Conservation (phyloP, 1,140 invertebrate genomes). For the Psix sp. region DNA sequence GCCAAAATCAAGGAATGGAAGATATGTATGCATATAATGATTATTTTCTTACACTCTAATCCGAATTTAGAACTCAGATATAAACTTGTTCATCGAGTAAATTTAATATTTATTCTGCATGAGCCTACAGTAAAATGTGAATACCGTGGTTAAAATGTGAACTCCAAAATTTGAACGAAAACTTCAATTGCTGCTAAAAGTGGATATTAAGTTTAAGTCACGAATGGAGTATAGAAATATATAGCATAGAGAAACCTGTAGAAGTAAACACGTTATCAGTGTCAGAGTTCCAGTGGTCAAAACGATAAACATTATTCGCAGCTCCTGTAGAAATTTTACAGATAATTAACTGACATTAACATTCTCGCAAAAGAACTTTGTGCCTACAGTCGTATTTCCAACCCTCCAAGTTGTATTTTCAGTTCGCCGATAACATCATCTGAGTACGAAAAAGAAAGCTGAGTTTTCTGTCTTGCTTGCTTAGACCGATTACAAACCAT, state of each 20-base stretch:
- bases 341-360: conserved; percentile 72
- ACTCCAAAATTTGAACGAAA: no score
- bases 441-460: conserved; percentile 21
- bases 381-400: conserved; percentile 61
- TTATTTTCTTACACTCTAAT: no score
- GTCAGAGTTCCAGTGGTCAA: conserved; percentile 38
- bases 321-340: conserved; percentile 56
- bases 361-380: conserved; percentile 57
- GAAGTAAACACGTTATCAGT: conserved; percentile 43
- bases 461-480: conserved; percentile 2
- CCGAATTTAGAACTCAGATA: no score
- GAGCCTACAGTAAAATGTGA: no score
- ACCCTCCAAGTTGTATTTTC: conserved; percentile 55
- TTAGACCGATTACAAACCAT: conserved; percentile 34
- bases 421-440: conserved; percentile 60
- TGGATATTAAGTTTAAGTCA: no score
- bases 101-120: no score
- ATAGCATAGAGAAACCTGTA: conserved; percentile 36
- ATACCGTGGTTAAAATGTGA: no score
- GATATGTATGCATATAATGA: no score
- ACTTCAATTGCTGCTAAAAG: no score
- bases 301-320: conserved; percentile 54
- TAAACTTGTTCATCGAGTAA: no score
- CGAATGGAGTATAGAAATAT: no score
- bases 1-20: no score